Conservation (phyloP, 2,888 invertebrate genomes). For the Trachelus troglodyta region DNA sequence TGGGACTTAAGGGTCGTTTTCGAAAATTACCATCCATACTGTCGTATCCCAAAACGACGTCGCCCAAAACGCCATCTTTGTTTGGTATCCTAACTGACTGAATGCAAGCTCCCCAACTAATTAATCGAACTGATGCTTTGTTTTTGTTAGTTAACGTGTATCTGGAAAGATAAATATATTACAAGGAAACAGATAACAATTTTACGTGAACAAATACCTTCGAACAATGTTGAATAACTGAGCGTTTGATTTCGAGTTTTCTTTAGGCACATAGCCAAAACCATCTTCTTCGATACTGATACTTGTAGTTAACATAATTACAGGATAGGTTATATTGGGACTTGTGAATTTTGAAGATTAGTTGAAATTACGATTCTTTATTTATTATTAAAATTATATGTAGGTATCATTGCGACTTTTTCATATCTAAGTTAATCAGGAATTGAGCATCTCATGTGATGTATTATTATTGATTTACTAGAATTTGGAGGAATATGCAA, state of each 20-base stretch:
- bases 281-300: slow-evolving; percentile 46
- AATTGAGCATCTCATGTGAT: no score
- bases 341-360: no score
- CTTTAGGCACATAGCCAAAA: slow-evolving; percentile 46
- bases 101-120: slow-evolving; percentile 71
- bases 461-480: no score
- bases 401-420: no score
- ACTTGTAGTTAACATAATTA: slow-evolving; percentile 32
- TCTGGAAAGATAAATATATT: slow-evolving; percentile 34
- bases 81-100: slow-evolving; percentile 69
- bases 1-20: not conserved
- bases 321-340: no score
- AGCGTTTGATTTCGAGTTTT: not conserved
- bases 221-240: slow-evolving; percentile 36
- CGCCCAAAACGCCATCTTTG: slow-evolving; percentile 65
- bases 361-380: no score
- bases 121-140: slow-evolving; percentile 64
- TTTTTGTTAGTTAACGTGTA: slow-evolving; percentile 67
- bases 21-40: slow-evolving; percentile 65
- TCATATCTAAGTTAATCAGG: no score
- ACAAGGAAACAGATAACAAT: not conserved
- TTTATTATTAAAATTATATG: no score
- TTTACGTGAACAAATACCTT: slow-evolving; percentile 31
- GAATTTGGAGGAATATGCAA: no score
- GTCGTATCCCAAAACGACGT: slow-evolving; percentile 71